Conservation (phyloP, 2,113 vertebrate species). For the Micromys minutus region DNA sequence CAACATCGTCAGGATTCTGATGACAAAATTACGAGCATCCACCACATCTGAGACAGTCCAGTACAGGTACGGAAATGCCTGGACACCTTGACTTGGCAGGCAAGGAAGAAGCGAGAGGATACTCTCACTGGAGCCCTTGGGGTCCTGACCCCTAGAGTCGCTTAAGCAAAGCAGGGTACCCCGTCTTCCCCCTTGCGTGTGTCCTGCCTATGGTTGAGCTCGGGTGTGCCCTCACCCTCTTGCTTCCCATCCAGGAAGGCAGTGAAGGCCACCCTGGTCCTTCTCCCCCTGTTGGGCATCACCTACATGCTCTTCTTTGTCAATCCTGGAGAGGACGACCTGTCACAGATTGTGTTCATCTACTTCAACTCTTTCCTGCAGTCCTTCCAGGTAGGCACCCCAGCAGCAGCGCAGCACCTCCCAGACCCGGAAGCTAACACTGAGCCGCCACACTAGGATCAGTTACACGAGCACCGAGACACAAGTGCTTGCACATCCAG, state of each 20-base stretch:
- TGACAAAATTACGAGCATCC: constrained; percentile 97
- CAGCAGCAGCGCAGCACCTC: rapidly evolving
- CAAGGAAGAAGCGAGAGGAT: too few relatives aligned
- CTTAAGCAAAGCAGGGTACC: rapidly evolving
- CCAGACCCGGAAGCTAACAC: background rate
- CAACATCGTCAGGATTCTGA: constrained; percentile 98
- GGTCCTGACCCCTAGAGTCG: background rate
- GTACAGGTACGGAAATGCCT: constrained; percentile 90
- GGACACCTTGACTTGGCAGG: background rate
- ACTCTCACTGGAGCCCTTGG: background rate
- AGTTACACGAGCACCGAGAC: background rate
- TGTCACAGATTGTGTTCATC: constrained; percentile 98
- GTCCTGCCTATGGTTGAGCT: background rate
- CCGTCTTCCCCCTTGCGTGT: background rate
- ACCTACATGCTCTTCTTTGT: constrained; percentile 99
- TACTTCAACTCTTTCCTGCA: constrained; percentile 99
- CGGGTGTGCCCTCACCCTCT: background rate
- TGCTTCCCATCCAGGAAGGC: constrained; percentile 91
- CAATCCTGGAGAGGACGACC: constrained; percentile 96
- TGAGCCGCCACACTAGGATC: rapidly evolving
- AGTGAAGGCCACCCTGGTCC: constrained; percentile 96
- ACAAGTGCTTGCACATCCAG: background rate
- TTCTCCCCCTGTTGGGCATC: constrained; percentile 96
- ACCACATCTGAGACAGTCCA: constrained; percentile 98
- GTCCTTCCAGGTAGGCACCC: constrained; percentile 94